Base-by-base conservation (phyloP, 2,888 invertebrate genomes). In the Vanessa cardui region DNA sequence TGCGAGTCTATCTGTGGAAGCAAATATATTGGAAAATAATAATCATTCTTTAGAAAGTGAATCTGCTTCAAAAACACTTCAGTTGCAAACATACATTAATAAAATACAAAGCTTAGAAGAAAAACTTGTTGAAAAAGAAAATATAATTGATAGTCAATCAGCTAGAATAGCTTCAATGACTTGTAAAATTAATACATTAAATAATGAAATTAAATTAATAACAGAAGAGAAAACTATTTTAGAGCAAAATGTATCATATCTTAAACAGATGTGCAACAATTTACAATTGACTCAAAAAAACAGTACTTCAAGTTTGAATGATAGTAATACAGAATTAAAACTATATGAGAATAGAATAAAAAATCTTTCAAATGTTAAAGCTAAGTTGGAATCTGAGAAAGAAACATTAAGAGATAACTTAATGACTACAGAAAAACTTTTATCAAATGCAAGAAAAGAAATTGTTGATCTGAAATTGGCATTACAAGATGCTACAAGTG, bases 41-140 rank as follows among this genome's bases (percentile, higher is more conserved):
- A 97, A 97, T 84, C 96, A 96, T 79, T 96, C 96, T 63, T 91
- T 97, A 73, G 97, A 97, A 85, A 95, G 94, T 74, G 96, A 96
- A 87, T 95, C 96, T 3, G 94, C 94, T 7, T 96, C 96, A 75
- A 95, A 95, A 68, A 95, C 95, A 74, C 81, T 89, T 56, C 94
- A 94, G 70, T 82, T 95, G 65, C 94, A 94, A 79, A 85, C 88
- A 67, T 90, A 88, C 75, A 74, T 88, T 18, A 85, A 76, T 71
- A 88, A 88, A 82, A 92, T 96, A 61, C 83, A 93, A 67, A 94
- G 93, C 75, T 88, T 97, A 54, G 96, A 97, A 85, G 90, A 94
- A 68, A 94, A 95, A 81, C 77, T 96, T 44, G 69, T 86, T 62
- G 89, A 92, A 54, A 91, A 91, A 81, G 92, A 92, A 61, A 86